Base-by-base conservation (phyloP, 2,888 invertebrate species). In the Euplagia quadripunctaria region DNA sequence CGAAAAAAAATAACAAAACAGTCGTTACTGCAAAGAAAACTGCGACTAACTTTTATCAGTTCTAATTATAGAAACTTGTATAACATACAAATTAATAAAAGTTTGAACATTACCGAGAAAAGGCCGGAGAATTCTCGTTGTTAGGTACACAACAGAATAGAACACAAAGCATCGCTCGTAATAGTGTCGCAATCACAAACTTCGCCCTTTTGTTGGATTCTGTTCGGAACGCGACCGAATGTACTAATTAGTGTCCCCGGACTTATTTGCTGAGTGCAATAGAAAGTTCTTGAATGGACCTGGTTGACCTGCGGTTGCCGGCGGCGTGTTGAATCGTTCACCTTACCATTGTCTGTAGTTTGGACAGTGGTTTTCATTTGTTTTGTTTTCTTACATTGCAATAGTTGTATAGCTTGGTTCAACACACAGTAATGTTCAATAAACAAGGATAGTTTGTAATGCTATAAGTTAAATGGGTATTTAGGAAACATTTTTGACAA, bases 161-260 rank as follows among this genome's bases (percentile, higher is more conserved):
- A 78, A 78, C 77, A 86, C 88, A 90, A 90, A 90, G 87, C 86
- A 85, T 84, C 77, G 85, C 87, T 89, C 83, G 88, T 89, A 90
- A 90, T 88, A 88, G 87, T 88, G 90, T 90, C 85, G 86, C 90
- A 85, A 90, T 91, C 87, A 88, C 88, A 90, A 94, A 93, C 91
- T 94, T 92, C 80, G 82, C 86, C 89, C 89, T 91, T 91, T 91
- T 91, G 92, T 91, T 86, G 83, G 79, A 80, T 79, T 78, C 77
- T 81, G 86, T 87, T 87, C 87, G 81, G 85, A 84, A 86, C 86
- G 83, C 87, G 79, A 87, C 90, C 88, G 88, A 93, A 94, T 92
- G 93, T 90, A 89, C 94, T 94, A 94, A 94, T 94, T 94, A 94
- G 93, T 90, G 89, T 90, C 89, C 87, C 76, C 74, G 75, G 80